Evolutionary conservation across 1,140 invertebrate genomes (phyloP).

Genomic region (Drosophila malerkotliana): DNA sequence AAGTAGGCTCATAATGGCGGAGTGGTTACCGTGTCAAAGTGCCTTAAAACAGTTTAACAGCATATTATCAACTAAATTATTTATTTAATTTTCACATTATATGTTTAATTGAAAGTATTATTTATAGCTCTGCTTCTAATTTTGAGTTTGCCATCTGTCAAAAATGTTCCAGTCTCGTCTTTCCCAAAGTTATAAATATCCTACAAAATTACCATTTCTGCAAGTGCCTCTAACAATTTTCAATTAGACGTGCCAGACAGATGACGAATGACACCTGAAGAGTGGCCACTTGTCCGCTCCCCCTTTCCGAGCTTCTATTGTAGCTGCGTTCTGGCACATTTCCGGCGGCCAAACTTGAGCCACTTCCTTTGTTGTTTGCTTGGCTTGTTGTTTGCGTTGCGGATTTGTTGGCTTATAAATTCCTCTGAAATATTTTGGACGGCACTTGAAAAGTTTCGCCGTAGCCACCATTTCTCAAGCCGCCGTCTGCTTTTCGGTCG

Average conservation of each 20-base stretch:
- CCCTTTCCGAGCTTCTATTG: slow-evolving; percentile 24
- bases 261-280: slow-evolving; percentile 72
- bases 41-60: background rate
- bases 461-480: slow-evolving; percentile 20
- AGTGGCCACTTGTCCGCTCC: slow-evolving; percentile 20
- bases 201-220: background rate
- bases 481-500: background rate
- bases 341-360: slow-evolving; percentile 66
- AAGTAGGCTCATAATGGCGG: slow-evolving; percentile 32
- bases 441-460: slow-evolving; percentile 74
- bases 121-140: background rate
- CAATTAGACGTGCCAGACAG: slow-evolving; percentile 58
- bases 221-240: slow-evolving; percentile 47
- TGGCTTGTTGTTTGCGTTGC: slow-evolving; percentile 37
- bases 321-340: slow-evolving; percentile 56
- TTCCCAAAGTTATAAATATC: background rate
- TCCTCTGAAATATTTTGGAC: slow-evolving; percentile 75
- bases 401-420: slow-evolving; percentile 79
- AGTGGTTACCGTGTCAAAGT: background rate
- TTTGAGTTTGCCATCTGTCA: background rate
- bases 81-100: background rate
- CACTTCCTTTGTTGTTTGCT: slow-evolving; percentile 64
- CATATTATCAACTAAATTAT: background rate
- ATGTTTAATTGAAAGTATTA: background rate
- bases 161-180: background rate